Evolutionary conservation across 2,113 vertebrate species (phyloP).

Genomic region (Oreocharis arfaki): DNA sequence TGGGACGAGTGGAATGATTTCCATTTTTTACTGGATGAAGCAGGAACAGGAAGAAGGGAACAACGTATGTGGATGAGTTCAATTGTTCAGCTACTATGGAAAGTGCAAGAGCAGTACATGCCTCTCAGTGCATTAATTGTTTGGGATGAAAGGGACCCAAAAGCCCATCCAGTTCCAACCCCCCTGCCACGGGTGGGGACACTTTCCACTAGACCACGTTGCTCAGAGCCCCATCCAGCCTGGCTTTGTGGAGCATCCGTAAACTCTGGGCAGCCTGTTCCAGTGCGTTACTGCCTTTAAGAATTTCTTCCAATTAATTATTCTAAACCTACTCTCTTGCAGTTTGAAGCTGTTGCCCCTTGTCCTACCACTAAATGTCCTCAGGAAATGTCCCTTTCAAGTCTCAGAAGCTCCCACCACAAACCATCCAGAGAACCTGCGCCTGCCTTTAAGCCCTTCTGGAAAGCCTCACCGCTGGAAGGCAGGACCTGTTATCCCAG

Average conservation of each 20-base stretch:
- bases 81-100: not conserved
- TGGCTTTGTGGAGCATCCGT: not conserved
- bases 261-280: not conserved
- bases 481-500: not conserved
- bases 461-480: not conserved
- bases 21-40: not conserved
- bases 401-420: not conserved
- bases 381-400: not conserved
- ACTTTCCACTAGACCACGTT: not conserved
- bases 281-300: not conserved
- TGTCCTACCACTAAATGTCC: not conserved
- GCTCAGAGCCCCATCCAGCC: not conserved
- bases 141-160: not conserved
- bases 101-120: not conserved
- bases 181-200: not conserved
- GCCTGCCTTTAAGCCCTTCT: not conserved
- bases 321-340: not conserved
- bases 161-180: not conserved
- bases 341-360: not conserved
- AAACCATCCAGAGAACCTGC: not conserved
- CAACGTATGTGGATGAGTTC: rapidly evolving
- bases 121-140: not conserved
- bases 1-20: not conserved
- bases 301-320: not conserved
- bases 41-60: not conserved